phyloP scores from a whole-genome alignment of 2,888 invertebrate genomes.

The Coleophora deauratella region DNA sequence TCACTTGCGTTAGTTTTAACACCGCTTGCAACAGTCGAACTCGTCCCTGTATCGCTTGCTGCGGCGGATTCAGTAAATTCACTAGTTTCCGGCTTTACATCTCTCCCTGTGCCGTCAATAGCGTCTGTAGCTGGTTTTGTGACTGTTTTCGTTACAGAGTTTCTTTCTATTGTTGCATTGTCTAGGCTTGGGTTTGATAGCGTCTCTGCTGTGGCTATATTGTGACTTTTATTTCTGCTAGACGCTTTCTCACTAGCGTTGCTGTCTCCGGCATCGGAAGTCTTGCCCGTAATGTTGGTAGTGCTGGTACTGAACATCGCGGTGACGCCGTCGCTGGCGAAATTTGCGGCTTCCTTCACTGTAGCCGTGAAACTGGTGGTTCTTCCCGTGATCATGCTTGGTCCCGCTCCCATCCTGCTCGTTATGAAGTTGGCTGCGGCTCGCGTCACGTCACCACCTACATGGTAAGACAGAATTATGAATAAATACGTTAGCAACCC shows the following conservation, averaged over 20 bases:
- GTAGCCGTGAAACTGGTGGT: constrained; percentile 12
- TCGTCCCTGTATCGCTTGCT: not conserved
- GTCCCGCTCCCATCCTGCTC: not conserved
- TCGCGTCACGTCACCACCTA: constrained; percentile 8
- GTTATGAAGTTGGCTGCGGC: constrained; percentile 6
- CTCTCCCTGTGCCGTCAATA: not conserved
- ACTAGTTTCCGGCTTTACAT: not conserved
- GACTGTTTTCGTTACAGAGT: not conserved
- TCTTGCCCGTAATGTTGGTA: constrained; percentile 22
- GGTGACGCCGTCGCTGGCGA: constrained; percentile 9
- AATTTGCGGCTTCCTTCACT: constrained; percentile 11
- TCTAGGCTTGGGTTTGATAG: not conserved
- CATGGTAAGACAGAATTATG: not conserved
- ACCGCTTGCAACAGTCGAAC: not conserved
- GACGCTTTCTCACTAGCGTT: not conserved
- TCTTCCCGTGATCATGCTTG: constrained; percentile 7
- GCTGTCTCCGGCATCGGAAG: not conserved
- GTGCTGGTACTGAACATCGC: not conserved
- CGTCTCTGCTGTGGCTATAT: not conserved
- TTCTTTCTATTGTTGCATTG: too few relatives aligned
- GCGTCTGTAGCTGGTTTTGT: not conserved
- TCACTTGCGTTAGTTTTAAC: constrained; percentile 1
- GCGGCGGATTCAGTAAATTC: not conserved
- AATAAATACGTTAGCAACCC: too few relatives aligned
- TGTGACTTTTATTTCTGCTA: not conserved